phyloP scores from a whole-genome alignment of 2,113 vertebrate genomes.

The Elachura formosa region DNA sequence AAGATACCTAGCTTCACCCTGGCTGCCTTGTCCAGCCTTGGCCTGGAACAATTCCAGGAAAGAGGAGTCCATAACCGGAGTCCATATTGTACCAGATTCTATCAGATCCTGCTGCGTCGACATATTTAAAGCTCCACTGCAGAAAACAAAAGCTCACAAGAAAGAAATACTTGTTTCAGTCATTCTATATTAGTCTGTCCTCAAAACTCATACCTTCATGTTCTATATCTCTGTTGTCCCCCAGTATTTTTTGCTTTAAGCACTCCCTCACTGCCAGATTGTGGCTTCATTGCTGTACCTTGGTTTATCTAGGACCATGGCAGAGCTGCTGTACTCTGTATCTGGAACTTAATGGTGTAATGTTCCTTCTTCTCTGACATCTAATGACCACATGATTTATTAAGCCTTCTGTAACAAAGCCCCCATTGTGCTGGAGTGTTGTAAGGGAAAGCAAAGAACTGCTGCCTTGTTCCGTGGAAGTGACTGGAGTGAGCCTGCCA shows the following conservation, averaged over 20 bases:
- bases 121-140: background rate
- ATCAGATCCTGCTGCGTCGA: background rate
- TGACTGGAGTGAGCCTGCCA: background rate
- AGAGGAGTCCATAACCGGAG: background rate
- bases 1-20: background rate
- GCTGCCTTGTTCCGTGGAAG: background rate
- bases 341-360: background rate
- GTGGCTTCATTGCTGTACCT: rapidly evolving
- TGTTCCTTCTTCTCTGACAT: background rate
- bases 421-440: background rate
- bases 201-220: background rate
- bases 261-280: rapidly evolving
- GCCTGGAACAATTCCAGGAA: background rate
- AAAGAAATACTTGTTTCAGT: background rate
- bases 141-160: background rate
- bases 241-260: background rate
- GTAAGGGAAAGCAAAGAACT: background rate
- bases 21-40: background rate
- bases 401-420: background rate
- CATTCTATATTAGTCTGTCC: background rate
- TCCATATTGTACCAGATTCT: background rate
- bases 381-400: conserved; percentile 7
- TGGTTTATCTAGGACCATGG: background rate
- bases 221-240: background rate
- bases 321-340: background rate